Conservation (phyloP, 2,113 vertebrate genomes). For the Arizona elegans region DNA sequence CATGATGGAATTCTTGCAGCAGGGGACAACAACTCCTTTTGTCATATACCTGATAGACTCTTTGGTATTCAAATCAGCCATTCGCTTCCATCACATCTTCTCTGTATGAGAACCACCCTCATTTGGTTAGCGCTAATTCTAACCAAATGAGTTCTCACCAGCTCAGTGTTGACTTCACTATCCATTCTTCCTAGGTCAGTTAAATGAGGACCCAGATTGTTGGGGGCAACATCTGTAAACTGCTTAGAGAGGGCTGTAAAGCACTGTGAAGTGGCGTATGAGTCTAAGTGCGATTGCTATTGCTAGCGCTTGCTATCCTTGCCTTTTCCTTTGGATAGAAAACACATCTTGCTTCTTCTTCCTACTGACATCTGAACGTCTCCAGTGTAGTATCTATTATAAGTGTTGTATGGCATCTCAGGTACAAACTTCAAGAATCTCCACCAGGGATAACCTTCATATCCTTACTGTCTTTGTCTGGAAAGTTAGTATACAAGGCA, state of each 20-base stretch:
- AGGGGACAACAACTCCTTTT: background rate
- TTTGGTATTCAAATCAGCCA: background rate
- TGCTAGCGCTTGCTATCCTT: background rate
- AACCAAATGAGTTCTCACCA: background rate
- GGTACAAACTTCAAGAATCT: background rate
- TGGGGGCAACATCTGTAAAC: background rate
- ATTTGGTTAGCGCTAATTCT: background rate
- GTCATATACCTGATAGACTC: background rate
- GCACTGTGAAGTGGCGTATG: background rate
- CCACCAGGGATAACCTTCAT: background rate
- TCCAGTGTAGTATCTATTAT: background rate
- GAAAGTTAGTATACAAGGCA: background rate
- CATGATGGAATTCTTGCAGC: background rate
- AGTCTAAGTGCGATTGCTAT: background rate
- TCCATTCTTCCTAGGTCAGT: background rate
- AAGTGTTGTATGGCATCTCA: background rate
- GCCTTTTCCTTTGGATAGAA: background rate
- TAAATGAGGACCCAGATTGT: background rate
- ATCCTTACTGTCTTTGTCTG: background rate
- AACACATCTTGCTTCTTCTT: background rate
- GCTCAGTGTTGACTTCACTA: background rate
- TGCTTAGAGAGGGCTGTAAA: background rate
- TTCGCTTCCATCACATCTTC: background rate
- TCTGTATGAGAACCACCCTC: background rate
- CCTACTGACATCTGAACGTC: background rate